Percentiles rank a stretch among this genome's conserved stretches.
Conservation (phyloP, 1,140 invertebrate species). For the Contarinia nasturtii region DNA sequence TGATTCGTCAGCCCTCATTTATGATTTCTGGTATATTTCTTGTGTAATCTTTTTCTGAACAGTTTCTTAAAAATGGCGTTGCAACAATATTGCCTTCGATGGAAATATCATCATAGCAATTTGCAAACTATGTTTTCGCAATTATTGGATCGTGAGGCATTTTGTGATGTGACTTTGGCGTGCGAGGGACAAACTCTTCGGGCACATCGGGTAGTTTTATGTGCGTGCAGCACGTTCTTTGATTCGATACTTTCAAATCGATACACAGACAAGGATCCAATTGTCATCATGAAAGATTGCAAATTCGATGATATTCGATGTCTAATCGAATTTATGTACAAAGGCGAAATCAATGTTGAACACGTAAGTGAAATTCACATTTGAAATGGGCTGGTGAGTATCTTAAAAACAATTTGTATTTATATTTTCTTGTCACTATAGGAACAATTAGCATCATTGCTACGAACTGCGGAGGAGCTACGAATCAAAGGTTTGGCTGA, state of each 20-base stretch:
- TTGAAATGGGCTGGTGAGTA: not conserved
- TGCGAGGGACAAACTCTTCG: constrained; percentile 74
- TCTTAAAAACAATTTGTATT: too few species aligned
- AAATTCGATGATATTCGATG: constrained; percentile 68
- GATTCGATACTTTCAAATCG: constrained; percentile 73
- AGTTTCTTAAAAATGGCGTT: constrained; percentile 36
- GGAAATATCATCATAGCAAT: constrained; percentile 83
- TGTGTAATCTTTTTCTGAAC: too few species aligned
- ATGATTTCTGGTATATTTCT: too few species aligned
- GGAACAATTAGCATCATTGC: constrained; percentile 61
- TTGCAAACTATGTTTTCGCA: constrained; percentile 79
- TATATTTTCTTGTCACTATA: constrained; percentile 22
- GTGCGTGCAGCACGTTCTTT: constrained; percentile 76
- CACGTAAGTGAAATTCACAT: constrained; percentile 44
- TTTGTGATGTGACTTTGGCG: constrained; percentile 78
- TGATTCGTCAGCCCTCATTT: too few species aligned
- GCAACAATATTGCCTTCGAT: constrained; percentile 75
- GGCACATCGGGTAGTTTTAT: constrained; percentile 64
- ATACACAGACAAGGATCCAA: constrained; percentile 62
- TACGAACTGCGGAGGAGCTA: constrained; percentile 81
- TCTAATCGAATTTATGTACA: constrained; percentile 87
- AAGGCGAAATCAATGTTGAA: constrained; percentile 86
- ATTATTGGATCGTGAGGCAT: constrained; percentile 64
- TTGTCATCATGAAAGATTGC: constrained; percentile 68
- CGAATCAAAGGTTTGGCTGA: constrained; percentile 81